phyloP scores from a whole-genome alignment of 2,888 invertebrate species.

The Rhogogaster chlorosoma region DNA sequence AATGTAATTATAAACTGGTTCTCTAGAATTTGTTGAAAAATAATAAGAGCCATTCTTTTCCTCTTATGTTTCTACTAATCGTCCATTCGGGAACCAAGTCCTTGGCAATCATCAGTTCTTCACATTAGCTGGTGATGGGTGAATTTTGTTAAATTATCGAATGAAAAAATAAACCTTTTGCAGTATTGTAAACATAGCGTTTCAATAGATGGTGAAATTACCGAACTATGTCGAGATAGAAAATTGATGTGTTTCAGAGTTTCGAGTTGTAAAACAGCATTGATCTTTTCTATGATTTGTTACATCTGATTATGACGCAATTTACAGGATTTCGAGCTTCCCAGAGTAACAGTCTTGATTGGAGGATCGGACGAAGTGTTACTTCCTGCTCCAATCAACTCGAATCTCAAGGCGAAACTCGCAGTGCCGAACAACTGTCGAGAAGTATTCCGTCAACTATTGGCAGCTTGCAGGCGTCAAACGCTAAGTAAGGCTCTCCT shows the following conservation, averaged over 20 bases:
- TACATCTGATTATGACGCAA: background rate
- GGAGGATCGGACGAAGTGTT: conserved; percentile 70
- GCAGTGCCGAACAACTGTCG: conserved; percentile 73
- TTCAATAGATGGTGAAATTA: background rate
- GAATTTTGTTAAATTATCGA: too few species aligned
- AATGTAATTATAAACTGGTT: conserved; percentile 19
- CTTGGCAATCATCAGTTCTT: too few species aligned
- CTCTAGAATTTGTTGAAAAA: background rate
- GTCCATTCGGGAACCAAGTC: too few species aligned
- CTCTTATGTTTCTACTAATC: too few species aligned
- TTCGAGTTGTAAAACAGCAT: background rate
- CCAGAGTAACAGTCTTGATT: conserved; percentile 73
- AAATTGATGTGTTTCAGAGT: background rate
- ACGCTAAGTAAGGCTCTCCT: conserved; percentile 67
- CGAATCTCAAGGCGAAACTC: conserved; percentile 70
- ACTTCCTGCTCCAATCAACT: conserved; percentile 65
- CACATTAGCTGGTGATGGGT: too few species aligned
- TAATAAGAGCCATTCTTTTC: too few species aligned
- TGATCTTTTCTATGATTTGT: conserved; percentile 24
- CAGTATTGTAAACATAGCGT: too few species aligned
- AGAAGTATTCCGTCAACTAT: conserved; percentile 68
- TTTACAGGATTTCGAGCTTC: conserved; percentile 66
- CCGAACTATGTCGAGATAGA: background rate
- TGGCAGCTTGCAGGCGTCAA: conserved; percentile 70
- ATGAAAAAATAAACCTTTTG: too few species aligned